Percentiles rank a stretch among this genome's conserved stretches.
phyloP scores from a whole-genome alignment of 2,888 invertebrate species.

The Plebejus anna region DNA sequence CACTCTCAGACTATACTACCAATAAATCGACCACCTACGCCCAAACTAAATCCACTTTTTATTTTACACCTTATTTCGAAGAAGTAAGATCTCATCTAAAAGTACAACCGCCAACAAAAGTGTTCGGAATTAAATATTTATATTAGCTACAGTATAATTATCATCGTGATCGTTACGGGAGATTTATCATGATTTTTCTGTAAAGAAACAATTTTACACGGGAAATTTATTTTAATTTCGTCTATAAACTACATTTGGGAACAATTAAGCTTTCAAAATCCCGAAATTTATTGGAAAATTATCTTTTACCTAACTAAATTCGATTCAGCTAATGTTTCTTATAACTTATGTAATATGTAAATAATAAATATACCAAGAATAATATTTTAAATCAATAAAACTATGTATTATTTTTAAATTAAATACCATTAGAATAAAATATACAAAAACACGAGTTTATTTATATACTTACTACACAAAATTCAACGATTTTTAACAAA shows the following conservation, averaged over 20 bases:
- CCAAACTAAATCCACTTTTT: background rate
- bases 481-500: background rate
- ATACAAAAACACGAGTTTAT: background rate
- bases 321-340: background rate
- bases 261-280: conserved; percentile 2
- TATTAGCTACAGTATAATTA: background rate
- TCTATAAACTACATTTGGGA: conserved; percentile 9
- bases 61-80: conserved; percentile 6
- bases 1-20: background rate
- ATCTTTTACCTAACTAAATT: background rate
- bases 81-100: conserved; percentile 1
- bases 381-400: too few species aligned
- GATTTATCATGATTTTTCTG: background rate
- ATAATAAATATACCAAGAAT: too few species aligned
- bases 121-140: conserved; percentile 5
- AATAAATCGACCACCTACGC: conserved; percentile 27
- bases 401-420: background rate
- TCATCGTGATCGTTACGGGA: background rate
- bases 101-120: conserved; percentile 1
- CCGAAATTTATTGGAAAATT: conserved; percentile 10
- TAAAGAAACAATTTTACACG: conserved; percentile 5
- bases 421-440: background rate
- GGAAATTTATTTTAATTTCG: conserved; percentile 2
- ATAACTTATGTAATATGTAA: background rate
- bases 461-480: background rate